Percentiles rank a stretch among this genome's conserved stretches.
phyloP scores from a whole-genome alignment of 2,888 invertebrate species.

The Cryptocephalus primarius region DNA sequence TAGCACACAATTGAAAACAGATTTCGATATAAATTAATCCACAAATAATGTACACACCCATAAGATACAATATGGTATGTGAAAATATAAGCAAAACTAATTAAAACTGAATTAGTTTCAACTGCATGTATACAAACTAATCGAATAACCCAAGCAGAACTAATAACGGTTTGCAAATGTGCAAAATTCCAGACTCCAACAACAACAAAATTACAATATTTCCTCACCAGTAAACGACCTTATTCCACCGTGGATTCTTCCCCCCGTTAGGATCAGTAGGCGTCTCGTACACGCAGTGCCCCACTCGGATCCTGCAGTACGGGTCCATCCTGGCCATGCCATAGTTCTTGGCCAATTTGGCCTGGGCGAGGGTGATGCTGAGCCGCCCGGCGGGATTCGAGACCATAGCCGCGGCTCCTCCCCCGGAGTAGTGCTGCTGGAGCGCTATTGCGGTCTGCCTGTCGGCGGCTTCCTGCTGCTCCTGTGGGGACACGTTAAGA shows the following conservation, averaged over 20 bases:
- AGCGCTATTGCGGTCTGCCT: conserved; percentile 65
- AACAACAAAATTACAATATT: not conserved
- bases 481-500: conserved; percentile 44
- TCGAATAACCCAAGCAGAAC: no score
- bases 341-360: conserved; percentile 88
- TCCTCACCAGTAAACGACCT: conserved; percentile 78
- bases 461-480: conserved; percentile 65
- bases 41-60: no score
- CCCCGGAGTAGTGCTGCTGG: conserved; percentile 51
- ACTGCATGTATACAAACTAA: no score
- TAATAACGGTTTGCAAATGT: no score
- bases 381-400: conserved; percentile 53
- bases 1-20: no score
- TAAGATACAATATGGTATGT: no score
- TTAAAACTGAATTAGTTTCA: no score
- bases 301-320: conserved; percentile 84
- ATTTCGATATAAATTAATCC: no score
- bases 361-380: conserved; percentile 80
- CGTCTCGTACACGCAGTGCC: conserved; percentile 91
- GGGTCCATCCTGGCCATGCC: conserved; percentile 94
- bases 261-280: conserved; percentile 91
- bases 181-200: no score
- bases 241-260: conserved; percentile 93
- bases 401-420: conserved; percentile 37
- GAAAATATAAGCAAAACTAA: no score